Base-by-base conservation (phyloP, 2,113 vertebrate species). In the Ammodramus savannarum region DNA sequence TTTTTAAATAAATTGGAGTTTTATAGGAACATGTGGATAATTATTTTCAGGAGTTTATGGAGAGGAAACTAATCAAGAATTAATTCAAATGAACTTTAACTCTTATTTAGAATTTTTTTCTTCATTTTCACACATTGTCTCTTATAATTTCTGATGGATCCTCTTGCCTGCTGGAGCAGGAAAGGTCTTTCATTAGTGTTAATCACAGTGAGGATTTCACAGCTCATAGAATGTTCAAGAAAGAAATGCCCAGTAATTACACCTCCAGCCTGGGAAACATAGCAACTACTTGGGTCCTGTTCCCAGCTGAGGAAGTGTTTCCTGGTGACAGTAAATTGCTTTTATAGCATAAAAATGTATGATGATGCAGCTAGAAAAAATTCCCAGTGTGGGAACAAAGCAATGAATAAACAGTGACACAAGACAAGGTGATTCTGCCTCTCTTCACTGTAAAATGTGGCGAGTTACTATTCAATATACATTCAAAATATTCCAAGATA, bases 21-120 rank as follows among this genome's bases (percentile, higher is more conserved):
- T 86, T 66, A 91, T n/a, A 68, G 16, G 32, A 86, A 88, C 3
- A 6, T 34, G 43, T 71, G 43, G 55, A 57, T 92, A 84, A 95
- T 92, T 87, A 62, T 89, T 83, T 88, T 72, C 76, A 58, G 84
- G 84, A 81, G n/a, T 80, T 95, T 90, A 76, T 87, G 85, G 78
- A 91, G 71, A 85, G 19, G 39, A 95, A 92, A 75, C n/a, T 66
- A 51, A 62, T 90, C 59, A 74, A 87, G 62, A 92, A 95, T 92
- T 89, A 89, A 90, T 93, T 89, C 68, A 43, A 84, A 46, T 80
- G 59, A 89, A 82, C 44, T 69, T 85, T 48, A 84, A 49, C 23
- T 76, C 44, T 67, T 80, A 78, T 41, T 79, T 48, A 61, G 58
- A 29, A 0, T 43, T 39, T 76, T 76, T 89, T 83, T 59, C 48